These are phyloP conservation scores for Bruchidius siliquastri DNA, from an alignment of 2,888 invertebrate genomes.

Conservation along the genomic window DNA sequence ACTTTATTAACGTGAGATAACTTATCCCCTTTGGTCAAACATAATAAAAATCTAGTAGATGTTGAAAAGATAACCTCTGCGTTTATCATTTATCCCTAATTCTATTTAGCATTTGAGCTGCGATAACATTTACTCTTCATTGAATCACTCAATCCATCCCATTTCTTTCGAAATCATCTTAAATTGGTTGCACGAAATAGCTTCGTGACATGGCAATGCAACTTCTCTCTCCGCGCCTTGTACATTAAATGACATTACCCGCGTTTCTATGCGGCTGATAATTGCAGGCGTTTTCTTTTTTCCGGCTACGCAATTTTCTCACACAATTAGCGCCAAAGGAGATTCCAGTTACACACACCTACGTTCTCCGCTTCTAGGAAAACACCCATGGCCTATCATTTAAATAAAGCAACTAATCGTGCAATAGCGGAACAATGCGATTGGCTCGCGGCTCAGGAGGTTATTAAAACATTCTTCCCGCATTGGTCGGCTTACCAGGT, in stretches of 20 bases:
- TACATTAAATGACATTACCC: background rate
- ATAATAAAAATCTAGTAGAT: no score
- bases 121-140: no score
- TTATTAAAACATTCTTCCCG: background rate
- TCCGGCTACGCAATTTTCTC: background rate
- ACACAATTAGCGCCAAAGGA: background rate
- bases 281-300: background rate
- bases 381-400: background rate
- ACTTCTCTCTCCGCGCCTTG: background rate
- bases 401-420: background rate
- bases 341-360: background rate
- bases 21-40: no score
- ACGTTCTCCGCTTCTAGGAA: background rate
- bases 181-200: background rate
- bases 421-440: background rate
- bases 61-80: no score
- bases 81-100: no score
- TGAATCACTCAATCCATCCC: background rate
- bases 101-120: no score
- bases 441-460: background rate
- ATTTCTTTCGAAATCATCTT: background rate
- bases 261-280: background rate
- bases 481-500: background rate
- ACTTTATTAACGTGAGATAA: no score
- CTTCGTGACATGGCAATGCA: background rate